Evolutionary conservation across 2,113 vertebrate genomes (phyloP).

Genomic region (Chaetorhynchus papuensis): DNA sequence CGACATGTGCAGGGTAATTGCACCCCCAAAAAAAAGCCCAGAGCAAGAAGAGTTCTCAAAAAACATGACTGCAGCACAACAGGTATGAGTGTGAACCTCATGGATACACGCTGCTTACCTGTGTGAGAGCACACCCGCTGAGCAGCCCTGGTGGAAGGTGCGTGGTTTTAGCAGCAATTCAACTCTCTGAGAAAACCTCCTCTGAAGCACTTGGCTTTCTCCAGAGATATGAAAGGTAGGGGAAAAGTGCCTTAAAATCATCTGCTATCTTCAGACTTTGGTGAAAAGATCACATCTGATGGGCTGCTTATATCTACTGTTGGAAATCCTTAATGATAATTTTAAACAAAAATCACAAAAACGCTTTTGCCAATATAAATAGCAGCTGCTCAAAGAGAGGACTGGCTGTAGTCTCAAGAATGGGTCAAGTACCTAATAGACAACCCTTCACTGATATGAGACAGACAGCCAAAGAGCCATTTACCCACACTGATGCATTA

Average conservation of each 20-base stretch:
- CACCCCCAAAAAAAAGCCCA: neutral
- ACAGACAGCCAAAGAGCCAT: neutral
- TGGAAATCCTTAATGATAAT: neutral
- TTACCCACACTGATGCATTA: neutral
- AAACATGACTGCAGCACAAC: neutral
- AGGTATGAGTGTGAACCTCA: neutral
- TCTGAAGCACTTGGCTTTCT: neutral
- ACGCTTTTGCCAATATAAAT: neutral
- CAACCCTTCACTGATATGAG: neutral
- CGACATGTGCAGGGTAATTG: neutral
- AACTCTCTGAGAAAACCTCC: neutral
- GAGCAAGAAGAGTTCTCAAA: neutral
- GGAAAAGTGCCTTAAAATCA: neutral
- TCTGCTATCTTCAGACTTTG: neutral
- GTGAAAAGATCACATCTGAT: neutral
- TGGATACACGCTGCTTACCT: fast-evolving
- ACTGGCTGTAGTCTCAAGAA: neutral
- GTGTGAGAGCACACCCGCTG: neutral
- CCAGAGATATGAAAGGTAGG: neutral
- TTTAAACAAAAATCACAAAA: neutral
- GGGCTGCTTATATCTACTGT: neutral
- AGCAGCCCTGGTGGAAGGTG: neutral
- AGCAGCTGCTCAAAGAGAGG: neutral
- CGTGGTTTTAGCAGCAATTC: neutral
- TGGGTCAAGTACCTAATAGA: neutral